Evolutionary conservation across 1,140 invertebrate species (phyloP).

Genomic region (Dolichoris vasculosae): DNA sequence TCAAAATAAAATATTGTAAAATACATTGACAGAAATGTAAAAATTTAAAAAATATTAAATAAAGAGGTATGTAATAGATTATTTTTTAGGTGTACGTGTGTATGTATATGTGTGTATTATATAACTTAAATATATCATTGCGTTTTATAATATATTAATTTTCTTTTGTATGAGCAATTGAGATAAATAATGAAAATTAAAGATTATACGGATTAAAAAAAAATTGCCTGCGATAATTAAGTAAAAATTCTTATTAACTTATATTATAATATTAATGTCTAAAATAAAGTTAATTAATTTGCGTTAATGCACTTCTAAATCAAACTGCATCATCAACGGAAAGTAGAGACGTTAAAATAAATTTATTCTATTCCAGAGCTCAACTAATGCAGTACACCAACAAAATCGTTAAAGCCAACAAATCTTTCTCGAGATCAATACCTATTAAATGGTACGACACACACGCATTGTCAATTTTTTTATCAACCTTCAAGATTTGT

Average conservation of each 20-base stretch:
- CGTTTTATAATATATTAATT: background rate
- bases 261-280: too few species aligned
- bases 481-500: too few species aligned
- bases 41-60: too few species aligned
- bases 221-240: background rate
- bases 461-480: background rate
- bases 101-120: too few species aligned
- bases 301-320: background rate
- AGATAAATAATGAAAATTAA: background rate
- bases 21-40: too few species aligned
- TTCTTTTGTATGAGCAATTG: too few species aligned
- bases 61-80: too few species aligned
- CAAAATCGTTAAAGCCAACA: constrained; percentile 12
- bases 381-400: background rate
- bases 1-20: too few species aligned
- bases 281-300: constrained; percentile 20
- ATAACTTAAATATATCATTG: too few species aligned
- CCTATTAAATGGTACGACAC: background rate
- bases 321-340: background rate
- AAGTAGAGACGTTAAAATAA: constrained; percentile 11
- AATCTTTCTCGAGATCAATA: background rate
- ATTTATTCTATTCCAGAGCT: constrained; percentile 40
- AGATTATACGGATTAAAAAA: background rate
- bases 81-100: too few species aligned
- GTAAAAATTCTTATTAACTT: background rate